Percentiles rank a stretch among this genome's conserved stretches.
Conservation (phyloP, 2,113 vertebrate species). For the Chaetorhynchus papuensis region DNA sequence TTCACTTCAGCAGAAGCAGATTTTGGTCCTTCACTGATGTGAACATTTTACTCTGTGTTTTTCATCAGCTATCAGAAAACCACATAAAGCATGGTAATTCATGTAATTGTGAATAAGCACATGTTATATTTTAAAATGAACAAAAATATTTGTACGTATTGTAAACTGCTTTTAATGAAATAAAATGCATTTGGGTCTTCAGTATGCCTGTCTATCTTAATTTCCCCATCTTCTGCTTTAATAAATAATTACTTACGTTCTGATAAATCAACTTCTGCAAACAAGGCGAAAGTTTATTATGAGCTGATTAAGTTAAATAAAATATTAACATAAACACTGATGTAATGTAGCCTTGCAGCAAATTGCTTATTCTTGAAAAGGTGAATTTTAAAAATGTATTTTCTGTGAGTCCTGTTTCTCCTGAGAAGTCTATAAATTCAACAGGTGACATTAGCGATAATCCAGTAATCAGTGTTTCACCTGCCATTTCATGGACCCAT, state of each 20-base stretch:
- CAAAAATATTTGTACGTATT: neutral
- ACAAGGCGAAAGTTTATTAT: constrained; percentile 49
- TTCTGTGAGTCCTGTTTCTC: constrained; percentile 1
- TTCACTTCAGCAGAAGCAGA: neutral
- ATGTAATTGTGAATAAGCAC: neutral
- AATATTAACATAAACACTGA: neutral
- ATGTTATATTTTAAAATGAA: neutral
- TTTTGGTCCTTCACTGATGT: neutral
- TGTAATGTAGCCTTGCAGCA: neutral
- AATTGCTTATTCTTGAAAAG: neutral
- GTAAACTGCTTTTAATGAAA: neutral
- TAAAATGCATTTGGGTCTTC: neutral
- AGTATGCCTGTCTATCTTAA: neutral
- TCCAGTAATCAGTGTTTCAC: constrained; percentile 38
- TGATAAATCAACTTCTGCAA: constrained; percentile 8
- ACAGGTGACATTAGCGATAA: constrained; percentile 33
- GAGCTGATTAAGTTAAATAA: constrained; percentile 5
- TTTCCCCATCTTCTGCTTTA: constrained; percentile 2
- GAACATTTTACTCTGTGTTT: neutral
- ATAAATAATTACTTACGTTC: neutral
- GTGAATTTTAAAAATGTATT: neutral
- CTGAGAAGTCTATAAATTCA: constrained; percentile 25
- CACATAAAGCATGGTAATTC: neutral
- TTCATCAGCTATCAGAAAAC: neutral
- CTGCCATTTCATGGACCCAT: constrained; percentile 42